Evolutionary conservation across 2,113 vertebrate species (phyloP).

Genomic region (Passer montanus): DNA sequence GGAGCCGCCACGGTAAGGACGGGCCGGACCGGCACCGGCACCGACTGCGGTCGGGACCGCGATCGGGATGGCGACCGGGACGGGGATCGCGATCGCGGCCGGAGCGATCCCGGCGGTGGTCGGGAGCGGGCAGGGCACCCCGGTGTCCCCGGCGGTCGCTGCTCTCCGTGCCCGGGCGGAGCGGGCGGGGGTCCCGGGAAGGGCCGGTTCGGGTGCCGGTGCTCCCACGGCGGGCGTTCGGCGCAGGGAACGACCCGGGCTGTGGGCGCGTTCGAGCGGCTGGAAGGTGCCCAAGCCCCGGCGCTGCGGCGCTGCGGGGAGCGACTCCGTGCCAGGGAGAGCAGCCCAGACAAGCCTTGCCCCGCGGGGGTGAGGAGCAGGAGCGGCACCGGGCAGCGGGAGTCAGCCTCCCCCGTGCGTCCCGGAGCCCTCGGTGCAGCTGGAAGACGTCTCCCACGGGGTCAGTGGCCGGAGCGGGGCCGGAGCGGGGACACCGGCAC

Average conservation of each 20-base stretch:
- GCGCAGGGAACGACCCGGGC: rapidly evolving
- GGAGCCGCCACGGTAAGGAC: constrained; percentile 12
- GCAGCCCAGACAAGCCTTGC: not conserved
- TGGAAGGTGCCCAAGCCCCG: not conserved
- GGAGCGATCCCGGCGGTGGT: not conserved
- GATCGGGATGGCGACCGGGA: too few relatives aligned
- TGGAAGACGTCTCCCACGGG: not conserved
- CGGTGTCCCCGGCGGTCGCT: not conserved
- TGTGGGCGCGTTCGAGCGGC: not conserved
- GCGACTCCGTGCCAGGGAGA: not conserved
- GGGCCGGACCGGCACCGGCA: not conserved
- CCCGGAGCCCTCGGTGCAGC: not conserved
- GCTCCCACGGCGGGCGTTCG: not conserved
- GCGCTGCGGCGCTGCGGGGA: not conserved
- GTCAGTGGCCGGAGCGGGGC: not conserved
- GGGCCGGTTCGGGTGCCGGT: not conserved
- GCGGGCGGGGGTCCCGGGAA: not conserved
- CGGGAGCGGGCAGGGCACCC: not conserved
- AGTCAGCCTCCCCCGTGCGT: not conserved
- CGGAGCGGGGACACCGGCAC: not conserved
- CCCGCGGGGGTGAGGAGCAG: not conserved
- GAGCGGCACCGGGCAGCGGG: not conserved
- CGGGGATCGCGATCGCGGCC: not conserved
- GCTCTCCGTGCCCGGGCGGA: not conserved
- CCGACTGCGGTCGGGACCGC: not conserved